These are phyloP conservation scores for Thunnus maccoyii DNA, from an alignment of 2,113 vertebrate genomes.

Conservation along the genomic window DNA sequence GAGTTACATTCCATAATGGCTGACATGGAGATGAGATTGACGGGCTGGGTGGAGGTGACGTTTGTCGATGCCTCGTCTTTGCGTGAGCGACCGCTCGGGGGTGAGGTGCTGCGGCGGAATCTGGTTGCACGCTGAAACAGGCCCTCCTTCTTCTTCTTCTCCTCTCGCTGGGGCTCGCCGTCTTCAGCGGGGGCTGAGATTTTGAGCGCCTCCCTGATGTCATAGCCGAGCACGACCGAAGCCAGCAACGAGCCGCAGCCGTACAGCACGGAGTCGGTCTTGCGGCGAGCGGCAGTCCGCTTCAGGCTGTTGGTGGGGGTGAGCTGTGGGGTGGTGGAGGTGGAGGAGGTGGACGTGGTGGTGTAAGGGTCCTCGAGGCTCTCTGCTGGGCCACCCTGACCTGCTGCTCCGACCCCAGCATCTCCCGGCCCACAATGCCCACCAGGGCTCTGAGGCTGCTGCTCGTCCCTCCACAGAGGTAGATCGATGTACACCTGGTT, in stretches of 20 bases:
- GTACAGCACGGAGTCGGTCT: slow-evolving; percentile 88
- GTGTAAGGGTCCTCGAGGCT: slow-evolving; percentile 86
- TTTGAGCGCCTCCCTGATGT: slow-evolving; percentile 87
- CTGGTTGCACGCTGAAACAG: slow-evolving; percentile 89
- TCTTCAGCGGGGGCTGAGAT: slow-evolving; percentile 80
- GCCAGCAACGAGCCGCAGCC: slow-evolving; percentile 90
- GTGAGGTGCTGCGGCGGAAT: slow-evolving; percentile 88
- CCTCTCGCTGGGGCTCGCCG: slow-evolving; percentile 86
- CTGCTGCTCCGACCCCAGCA: slow-evolving; percentile 45
- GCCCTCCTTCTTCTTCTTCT: slow-evolving; percentile 90
- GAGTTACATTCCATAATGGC: slow-evolving; percentile 89
- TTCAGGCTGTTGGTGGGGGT: slow-evolving; percentile 90
- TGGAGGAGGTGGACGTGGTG: slow-evolving; percentile 86
- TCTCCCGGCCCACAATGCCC: slow-evolving; percentile 76
- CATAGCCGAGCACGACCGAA: slow-evolving; percentile 90
- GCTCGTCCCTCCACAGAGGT: slow-evolving; percentile 94
- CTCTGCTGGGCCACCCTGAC: slow-evolving; percentile 71
- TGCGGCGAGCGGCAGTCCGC: slow-evolving; percentile 82
- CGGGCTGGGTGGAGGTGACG: slow-evolving; percentile 54
- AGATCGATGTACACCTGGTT: slow-evolving; percentile 92
- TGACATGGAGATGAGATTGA: slow-evolving; percentile 88
- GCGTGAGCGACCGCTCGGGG: slow-evolving; percentile 76
- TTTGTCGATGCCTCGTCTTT: slow-evolving; percentile 80
- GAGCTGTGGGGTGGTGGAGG: slow-evolving; percentile 88
- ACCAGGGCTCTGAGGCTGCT: slow-evolving; percentile 71